Evolutionary conservation across 2,797 vertebrate genomes (phyloP).

Genomic region (Halcyon badia): DNA sequence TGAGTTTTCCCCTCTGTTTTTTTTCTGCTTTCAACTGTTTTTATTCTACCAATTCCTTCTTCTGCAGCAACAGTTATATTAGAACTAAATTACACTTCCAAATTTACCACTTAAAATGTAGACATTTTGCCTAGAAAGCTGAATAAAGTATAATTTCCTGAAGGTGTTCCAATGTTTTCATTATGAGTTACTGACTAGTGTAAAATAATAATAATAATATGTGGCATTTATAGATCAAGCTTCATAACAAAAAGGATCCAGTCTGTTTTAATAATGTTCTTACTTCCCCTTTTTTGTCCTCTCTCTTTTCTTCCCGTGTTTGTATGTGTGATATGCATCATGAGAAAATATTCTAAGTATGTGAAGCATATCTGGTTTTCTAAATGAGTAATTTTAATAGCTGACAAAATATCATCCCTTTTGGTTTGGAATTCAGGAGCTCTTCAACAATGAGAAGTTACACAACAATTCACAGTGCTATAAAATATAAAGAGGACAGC

Average conservation of each 20-base stretch:
- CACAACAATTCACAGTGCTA: not conserved
- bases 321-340: not conserved
- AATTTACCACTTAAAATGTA: not conserved
- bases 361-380: not conserved
- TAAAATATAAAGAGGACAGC: not conserved
- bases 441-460: not conserved
- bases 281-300: not conserved
- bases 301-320: not conserved
- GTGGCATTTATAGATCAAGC: not conserved
- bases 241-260: not conserved
- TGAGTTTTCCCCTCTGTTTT: rapidly evolving
- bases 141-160: conserved; percentile 5
- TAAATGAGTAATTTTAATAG: not conserved
- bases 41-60: not conserved
- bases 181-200: not conserved
- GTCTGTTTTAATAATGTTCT: not conserved
- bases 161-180: not conserved
- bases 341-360: not conserved
- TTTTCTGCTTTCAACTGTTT: not conserved
- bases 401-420: not conserved
- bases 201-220: not conserved
- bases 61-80: not conserved
- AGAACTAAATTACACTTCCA: not conserved
- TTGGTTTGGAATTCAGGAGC: not conserved
- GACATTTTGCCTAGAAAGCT: not conserved